Evolutionary conservation across 2,888 invertebrate genomes (phyloP), one percentile per base, ranked within the genome.

Genomic region (Lycocerus yunnanus): DNA sequence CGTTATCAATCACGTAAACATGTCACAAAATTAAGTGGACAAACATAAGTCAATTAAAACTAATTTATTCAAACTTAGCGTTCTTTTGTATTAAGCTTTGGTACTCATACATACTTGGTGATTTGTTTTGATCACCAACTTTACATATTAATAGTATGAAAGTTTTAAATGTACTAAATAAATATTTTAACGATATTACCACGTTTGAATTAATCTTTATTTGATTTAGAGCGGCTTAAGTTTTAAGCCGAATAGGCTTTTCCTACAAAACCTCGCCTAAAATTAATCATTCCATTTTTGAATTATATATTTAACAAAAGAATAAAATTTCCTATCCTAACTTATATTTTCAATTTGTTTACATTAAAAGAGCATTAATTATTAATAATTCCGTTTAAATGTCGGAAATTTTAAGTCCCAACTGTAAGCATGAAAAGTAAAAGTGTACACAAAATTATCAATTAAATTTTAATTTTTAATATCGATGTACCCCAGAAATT

Each of bases 31-130:
- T 73, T 60, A 73, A 69, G 43, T 60, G 73, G 43, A 73, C 69
- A 66, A 73, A 73, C 73, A 58, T 16, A 59, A 65, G 69, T 73
- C 73, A 73, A 73, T 72, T 72, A 72, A 72, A 72, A 72, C 68
- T 72, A 68, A 72, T 68, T 72, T 72, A 72, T 72, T 72, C 68
- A 27, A 66, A 21, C 20, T 66, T 20, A 66, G 24, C 18, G 59
- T 24, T 58, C 66, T 27, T 58, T 71, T 65, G 70, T 70, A 18
- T 18, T 68, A 68, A 58, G 43, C 68, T 43, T 68, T 68, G 14
- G 58, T 68, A 68, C 15, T 15, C 15, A 15, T 15, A 66, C 20
- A 43, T 43, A 43, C n/a, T 43, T 43, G 43, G 43, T 43, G 61
- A 63, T 63, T 63, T 20, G 15, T 63, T n/a, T 63, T 63, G n/a